Evolutionary conservation across 2,113 vertebrate genomes (phyloP), one percentile per base, ranked within the genome.

Genomic region (Jacana jacana): DNA sequence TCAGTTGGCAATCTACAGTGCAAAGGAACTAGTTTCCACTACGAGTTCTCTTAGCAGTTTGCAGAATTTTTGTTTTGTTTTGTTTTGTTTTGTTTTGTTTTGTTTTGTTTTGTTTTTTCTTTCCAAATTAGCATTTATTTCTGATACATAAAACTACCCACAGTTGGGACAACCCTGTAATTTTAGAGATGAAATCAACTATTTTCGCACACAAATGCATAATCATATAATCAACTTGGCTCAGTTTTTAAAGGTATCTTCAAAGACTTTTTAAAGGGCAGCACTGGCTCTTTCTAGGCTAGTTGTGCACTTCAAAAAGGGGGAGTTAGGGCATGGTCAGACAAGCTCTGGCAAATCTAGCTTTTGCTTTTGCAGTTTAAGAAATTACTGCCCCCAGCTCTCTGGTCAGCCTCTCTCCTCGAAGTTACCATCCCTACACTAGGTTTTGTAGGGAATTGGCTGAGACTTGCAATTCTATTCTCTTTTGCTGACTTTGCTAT

Each of bases 241-340:
- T 96, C 88, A 68, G 39, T 81, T 91, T 93, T 90, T 57, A 68
- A 81, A 85, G 30, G 35, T 52, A 35, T 48, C 85, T 96, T 96
- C 90, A 88, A 94, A 92, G 76, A 52, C 64, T 35, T 89, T 80
- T 77, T 80, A 83, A 78, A 52, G 72, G 89, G 48, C 48, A 96
- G 69, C 0, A 0, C 49, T 65, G 57, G 39, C 71, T 81, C 31
- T 61, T 80, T 76, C 70, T 51, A 60, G 61, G 64, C 73, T 91
- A 77, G 49, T 42, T 77, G 60, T 31, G 19, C 33, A 66, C 60
- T 81, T 88, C 80, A 86, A 60, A 83, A 88, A 71, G 27, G 60
- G 70, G 65, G 31, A 91, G 80, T 54, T 60, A 71, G 65, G 72
- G 44, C 92, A 84, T 71, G 52, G 88, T 60, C 86, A 84, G 91